Percentiles rank a stretch among this genome's conserved stretches.
phyloP scores from a whole-genome alignment of 2,797 vertebrate species.

The Sebastes reedi region DNA sequence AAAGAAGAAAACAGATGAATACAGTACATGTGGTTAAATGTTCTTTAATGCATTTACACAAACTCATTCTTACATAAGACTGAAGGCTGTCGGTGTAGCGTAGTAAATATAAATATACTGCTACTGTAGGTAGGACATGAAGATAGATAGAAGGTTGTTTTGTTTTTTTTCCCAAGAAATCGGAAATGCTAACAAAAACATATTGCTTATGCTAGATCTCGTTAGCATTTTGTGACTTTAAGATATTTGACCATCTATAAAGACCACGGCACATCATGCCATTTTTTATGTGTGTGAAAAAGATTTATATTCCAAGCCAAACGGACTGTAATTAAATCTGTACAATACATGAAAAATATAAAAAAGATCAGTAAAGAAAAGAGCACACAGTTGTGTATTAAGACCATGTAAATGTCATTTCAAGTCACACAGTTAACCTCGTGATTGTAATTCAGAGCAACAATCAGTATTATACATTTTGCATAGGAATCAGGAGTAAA shows the following conservation, averaged over 20 bases:
- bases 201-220: background rate
- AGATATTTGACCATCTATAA: background rate
- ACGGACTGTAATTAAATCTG: constrained; percentile 14
- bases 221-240: constrained; percentile 1
- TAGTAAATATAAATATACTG: background rate
- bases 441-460: constrained; percentile 44
- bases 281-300: constrained; percentile 6
- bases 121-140: background rate
- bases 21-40: constrained; percentile 27
- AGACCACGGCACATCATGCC: background rate
- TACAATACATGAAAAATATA: constrained; percentile 27
- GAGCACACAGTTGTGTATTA: background rate
- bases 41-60: constrained; percentile 55
- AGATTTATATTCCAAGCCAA: background rate
- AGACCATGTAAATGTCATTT: constrained; percentile 25
- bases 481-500: constrained; percentile 67
- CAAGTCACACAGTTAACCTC: constrained; percentile 30
- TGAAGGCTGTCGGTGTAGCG: background rate
- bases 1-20: background rate
- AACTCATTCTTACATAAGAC: constrained; percentile 17
- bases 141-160: background rate
- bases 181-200: constrained; percentile 1
- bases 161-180: background rate
- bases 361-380: constrained; percentile 36
- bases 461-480: constrained; percentile 50